These are phyloP conservation scores for Xylophagus ater DNA, from an alignment of 2,888 invertebrate species.

Conservation along the genomic window DNA sequence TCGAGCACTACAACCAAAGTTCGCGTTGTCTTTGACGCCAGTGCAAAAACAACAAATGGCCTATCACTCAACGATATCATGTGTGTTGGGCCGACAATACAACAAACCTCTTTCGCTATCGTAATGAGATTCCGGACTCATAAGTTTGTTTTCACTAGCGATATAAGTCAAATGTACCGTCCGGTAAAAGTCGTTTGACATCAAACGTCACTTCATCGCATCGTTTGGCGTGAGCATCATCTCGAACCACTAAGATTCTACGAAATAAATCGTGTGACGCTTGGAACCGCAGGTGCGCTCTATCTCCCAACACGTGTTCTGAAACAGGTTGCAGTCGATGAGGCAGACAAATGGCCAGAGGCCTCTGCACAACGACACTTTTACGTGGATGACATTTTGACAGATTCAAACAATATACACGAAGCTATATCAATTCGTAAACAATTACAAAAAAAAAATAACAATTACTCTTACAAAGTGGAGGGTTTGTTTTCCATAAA, in stretches of 20 bases:
- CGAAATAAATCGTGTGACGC: not conserved
- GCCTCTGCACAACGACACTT: conserved; percentile 3
- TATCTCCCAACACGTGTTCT: not conserved
- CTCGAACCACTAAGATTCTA: not conserved
- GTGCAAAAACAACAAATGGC: not conserved
- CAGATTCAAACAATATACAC: conserved; percentile 1
- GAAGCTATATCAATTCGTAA: no score
- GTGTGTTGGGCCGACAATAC: not conserved
- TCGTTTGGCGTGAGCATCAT: not conserved
- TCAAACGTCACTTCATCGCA: not conserved
- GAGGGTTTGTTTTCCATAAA: not conserved
- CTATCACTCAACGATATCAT: conserved; percentile 2
- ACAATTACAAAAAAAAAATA: not conserved
- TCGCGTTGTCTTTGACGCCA: conserved; percentile 2
- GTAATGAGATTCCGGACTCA: not conserved
- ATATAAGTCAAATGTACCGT: not conserved
- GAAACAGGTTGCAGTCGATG: not conserved
- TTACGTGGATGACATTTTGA: conserved; percentile 14
- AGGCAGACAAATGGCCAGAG: not conserved
- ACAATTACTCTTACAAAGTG: not conserved
- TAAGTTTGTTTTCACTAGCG: not conserved
- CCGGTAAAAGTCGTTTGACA: not conserved
- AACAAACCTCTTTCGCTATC: not conserved
- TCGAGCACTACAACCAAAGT: conserved; percentile 1
- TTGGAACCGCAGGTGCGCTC: not conserved